Conservation (phyloP, 2,888 invertebrate genomes). For the Actias luna region DNA sequence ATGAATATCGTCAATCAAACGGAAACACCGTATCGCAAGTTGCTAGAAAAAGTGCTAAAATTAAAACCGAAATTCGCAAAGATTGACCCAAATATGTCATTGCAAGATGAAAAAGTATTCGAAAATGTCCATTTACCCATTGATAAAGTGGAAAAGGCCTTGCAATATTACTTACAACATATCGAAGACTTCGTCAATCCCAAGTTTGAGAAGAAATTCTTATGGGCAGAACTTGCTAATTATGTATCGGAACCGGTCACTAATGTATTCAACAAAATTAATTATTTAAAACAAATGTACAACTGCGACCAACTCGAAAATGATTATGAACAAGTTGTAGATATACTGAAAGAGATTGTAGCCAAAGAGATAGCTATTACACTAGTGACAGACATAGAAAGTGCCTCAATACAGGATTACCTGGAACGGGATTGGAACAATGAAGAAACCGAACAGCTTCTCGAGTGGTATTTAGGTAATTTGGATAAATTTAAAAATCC, state of each 20-base stretch:
- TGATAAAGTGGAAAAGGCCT: slow-evolving; percentile 52
- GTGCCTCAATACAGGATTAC: slow-evolving; percentile 35
- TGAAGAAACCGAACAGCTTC: slow-evolving; percentile 54
- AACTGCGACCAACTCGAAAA: slow-evolving; percentile 41
- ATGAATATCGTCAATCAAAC: slow-evolving; percentile 30
- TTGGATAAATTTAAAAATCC: slow-evolving; percentile 74
- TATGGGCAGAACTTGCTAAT: slow-evolving; percentile 65
- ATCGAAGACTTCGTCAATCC: slow-evolving; percentile 67
- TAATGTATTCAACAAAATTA: slow-evolving; percentile 64
- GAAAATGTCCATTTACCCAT: slow-evolving; percentile 52
- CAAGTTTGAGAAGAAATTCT: slow-evolving; percentile 61
- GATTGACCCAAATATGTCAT: slow-evolving; percentile 33
- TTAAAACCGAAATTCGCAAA: slow-evolving; percentile 55
- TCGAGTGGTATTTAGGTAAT: slow-evolving; percentile 69
- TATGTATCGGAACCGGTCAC: slow-evolving; percentile 50
- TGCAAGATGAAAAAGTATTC: slow-evolving; percentile 43
- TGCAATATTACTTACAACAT: slow-evolving; percentile 62
- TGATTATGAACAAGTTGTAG: slow-evolving; percentile 36
- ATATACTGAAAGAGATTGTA: slow-evolving; percentile 49
- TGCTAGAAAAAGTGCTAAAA: slow-evolving; percentile 55
- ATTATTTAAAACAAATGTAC: slow-evolving; percentile 61
- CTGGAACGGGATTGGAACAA: slow-evolving; percentile 55
- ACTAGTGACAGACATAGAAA: slow-evolving; percentile 42
- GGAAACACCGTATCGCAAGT: slow-evolving; percentile 33
- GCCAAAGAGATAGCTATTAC: slow-evolving; percentile 50